Evolutionary conservation across 2,113 vertebrate species (phyloP).

Genomic region (Neodon shergylaensis): DNA sequence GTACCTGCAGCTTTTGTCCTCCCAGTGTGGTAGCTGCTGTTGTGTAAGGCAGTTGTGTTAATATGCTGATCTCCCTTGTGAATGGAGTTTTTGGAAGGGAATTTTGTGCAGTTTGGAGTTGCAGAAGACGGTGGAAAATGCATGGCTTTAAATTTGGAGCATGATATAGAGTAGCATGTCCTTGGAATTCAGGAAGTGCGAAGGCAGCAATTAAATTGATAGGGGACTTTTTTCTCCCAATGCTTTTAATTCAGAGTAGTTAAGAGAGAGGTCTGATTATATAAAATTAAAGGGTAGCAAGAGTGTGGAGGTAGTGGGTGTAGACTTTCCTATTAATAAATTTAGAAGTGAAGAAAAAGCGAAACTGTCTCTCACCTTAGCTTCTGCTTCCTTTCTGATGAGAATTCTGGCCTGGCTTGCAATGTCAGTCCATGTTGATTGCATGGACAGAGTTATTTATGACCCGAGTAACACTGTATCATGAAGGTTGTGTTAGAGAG

Average conservation of each 20-base stretch:
- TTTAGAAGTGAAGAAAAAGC: constrained; percentile 22
- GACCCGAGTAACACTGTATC: not conserved
- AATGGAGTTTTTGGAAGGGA: not conserved
- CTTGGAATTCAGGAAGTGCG: constrained; percentile 6
- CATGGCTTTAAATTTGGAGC: constrained; percentile 6
- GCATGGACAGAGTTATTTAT: not conserved
- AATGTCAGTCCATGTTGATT: not conserved
- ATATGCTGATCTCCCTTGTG: too few relatives aligned
- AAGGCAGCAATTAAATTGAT: constrained; percentile 37
- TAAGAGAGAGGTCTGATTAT: constrained; percentile 53
- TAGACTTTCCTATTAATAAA: constrained; percentile 47
- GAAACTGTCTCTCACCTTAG: not conserved
- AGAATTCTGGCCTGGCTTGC: not conserved
- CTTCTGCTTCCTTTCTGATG: not conserved
- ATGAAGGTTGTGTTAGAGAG: not conserved
- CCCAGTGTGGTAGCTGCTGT: too few relatives aligned
- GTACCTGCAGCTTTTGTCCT: not conserved
- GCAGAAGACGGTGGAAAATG: not conserved
- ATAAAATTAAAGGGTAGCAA: constrained; percentile 47
- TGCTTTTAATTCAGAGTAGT: constrained; percentile 56
- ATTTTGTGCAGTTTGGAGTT: not conserved
- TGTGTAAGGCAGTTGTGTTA: not conserved
- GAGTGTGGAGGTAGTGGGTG: not conserved
- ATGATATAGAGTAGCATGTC: not conserved
- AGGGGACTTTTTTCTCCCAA: constrained; percentile 21